Evolutionary conservation across 2,888 invertebrate genomes (phyloP), one percentile per base, ranked within the genome.

Genomic region (Trichogramma evanescens): DNA sequence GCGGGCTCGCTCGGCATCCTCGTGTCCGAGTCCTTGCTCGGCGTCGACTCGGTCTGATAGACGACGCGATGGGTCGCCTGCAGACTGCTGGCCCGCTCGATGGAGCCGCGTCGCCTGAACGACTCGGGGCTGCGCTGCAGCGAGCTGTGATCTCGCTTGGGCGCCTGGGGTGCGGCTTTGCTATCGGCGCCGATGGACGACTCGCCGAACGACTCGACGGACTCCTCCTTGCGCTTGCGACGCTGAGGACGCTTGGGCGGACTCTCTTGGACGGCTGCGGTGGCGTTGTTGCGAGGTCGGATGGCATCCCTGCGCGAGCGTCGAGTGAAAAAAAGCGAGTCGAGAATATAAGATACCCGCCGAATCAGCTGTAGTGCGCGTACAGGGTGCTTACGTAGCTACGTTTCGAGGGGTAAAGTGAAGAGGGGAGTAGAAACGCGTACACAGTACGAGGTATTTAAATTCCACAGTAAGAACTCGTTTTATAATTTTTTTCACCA

Each of bases 231-330:
- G 0, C 72, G 71, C 44, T 72, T 74, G 39, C 70, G 66, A 39
- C 77, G 67, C 9, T 63, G 66, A 4, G 74, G 72, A 38, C 76
- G 70, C 56, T 70, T 66, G 1, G 78, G 77, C 1, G 76, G 73
- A 6, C 63, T 40, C 2, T 67, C 49, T 71, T 69, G 77, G 10
- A 62, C 50, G 4, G 66, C 61, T 10, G 73, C 71, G 53, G 86
- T 82, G 41, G 86, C 79, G 8, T 86, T 83, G 74, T 88, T 91
- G 58, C 81, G 81, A 62, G 82, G 83, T 73, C 84, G 82, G 71
- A 91, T 87, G 41, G 89, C 90, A 78, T 91, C 89, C 50, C 64
- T 62, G 44, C 4, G 4, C 26, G 26, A 13, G 13, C 13, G 13
- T 13, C 13, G 13, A 13, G 13, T 13, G 13, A 13, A 13, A 13